Evolutionary conservation across 2,888 invertebrate genomes (phyloP).

Genomic region (Automeris io): DNA sequence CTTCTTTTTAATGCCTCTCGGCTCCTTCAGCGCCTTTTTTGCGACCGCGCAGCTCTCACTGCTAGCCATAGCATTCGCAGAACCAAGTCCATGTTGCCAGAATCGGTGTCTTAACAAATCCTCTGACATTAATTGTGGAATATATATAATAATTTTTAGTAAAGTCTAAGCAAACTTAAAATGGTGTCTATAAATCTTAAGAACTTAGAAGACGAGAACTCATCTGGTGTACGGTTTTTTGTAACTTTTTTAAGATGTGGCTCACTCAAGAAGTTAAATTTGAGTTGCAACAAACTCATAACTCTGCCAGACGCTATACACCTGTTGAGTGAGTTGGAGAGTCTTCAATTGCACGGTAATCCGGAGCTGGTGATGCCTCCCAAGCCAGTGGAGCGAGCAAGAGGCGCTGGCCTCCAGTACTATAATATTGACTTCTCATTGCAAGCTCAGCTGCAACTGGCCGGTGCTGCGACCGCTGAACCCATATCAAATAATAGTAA

Average conservation of each 20-base stretch:
- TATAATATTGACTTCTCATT: constrained; percentile 99
- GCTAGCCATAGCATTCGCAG: too few relatives aligned
- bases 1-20: too few relatives aligned
- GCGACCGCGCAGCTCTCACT: too few relatives aligned
- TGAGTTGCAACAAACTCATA: constrained; percentile 95
- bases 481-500: constrained; percentile 83
- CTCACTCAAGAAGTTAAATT: constrained; percentile 92
- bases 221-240: too few relatives aligned
- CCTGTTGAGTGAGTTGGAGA: constrained; percentile 91
- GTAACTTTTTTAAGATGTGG: constrained; percentile 88
- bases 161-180: too few relatives aligned
- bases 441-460: constrained; percentile 93
- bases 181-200: too few relatives aligned
- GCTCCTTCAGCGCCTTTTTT: too few relatives aligned
- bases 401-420: constrained; percentile 90
- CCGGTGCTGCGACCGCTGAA: constrained; percentile 90
- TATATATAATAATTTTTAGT: too few relatives aligned
- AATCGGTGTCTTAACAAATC: too few relatives aligned
- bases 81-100: too few relatives aligned
- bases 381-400: constrained; percentile 89
- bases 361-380: constrained; percentile 96
- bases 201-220: too few relatives aligned
- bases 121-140: too few relatives aligned
- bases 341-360: constrained; percentile 94
- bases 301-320: constrained; percentile 99